Evolutionary conservation across 2,113 vertebrate genomes (phyloP).

Genomic region (Scolopax mira): DNA sequence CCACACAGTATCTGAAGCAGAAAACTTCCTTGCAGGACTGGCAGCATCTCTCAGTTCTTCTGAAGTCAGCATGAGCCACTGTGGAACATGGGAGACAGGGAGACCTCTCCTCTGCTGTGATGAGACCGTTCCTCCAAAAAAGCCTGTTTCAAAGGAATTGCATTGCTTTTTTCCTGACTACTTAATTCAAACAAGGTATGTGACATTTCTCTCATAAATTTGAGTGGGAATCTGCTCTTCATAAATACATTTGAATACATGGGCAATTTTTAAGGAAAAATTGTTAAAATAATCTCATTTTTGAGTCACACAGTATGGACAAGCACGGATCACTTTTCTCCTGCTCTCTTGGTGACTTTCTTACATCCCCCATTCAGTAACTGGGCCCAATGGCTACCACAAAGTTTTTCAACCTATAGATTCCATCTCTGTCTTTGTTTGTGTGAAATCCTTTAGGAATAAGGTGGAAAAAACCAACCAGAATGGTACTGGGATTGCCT

Average conservation of each 20-base stretch:
- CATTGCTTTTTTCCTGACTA: background rate
- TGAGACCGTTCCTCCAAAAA: background rate
- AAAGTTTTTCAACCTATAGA: background rate
- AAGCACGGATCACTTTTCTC: background rate
- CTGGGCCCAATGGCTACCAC: background rate
- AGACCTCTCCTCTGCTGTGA: background rate
- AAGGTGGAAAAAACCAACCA: background rate
- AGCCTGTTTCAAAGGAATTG: background rate
- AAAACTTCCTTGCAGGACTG: background rate
- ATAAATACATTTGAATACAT: background rate
- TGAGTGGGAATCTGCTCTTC: background rate
- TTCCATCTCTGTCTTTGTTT: background rate
- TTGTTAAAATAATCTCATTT: background rate
- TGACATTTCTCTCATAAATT: background rate
- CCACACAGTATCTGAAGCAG: background rate
- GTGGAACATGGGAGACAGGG: rapidly evolving
- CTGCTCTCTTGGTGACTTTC: background rate
- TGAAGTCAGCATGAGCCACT: background rate
- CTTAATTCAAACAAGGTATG: background rate
- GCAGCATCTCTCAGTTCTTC: background rate
- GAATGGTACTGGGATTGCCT: background rate
- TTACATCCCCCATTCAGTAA: background rate
- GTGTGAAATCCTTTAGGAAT: background rate
- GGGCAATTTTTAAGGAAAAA: background rate
- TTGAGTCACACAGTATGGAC: too few species aligned